phyloP scores from a whole-genome alignment of 2,888 invertebrate genomes.

The Tolmerus cingulatus region DNA sequence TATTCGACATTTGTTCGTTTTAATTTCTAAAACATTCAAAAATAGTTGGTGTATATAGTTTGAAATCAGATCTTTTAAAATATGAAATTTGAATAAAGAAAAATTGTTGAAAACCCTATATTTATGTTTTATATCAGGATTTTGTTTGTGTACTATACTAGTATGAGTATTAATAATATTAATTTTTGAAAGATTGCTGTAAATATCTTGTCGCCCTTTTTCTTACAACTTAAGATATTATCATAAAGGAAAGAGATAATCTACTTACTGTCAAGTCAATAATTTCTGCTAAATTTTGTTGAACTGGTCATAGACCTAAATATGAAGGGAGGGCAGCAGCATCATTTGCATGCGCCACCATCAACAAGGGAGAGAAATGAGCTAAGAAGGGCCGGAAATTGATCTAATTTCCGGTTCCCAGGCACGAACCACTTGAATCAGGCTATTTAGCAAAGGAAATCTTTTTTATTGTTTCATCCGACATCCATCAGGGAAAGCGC shows the following conservation, averaged over 20 bases:
- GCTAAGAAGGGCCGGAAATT: conserved; percentile 1
- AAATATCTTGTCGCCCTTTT: no score
- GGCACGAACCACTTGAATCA: conserved; percentile 1
- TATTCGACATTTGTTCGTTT: no score
- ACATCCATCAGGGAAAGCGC: conserved; percentile 4
- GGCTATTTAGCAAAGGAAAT: neutral
- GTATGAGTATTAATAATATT: no score
- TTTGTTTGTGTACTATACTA: no score
- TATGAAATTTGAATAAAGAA: no score
- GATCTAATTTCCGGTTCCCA: conserved; percentile 11
- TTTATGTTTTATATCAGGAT: no score
- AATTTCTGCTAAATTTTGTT: neutral
- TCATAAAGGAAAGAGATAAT: neutral
- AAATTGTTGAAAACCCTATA: no score
- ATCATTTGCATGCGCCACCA: neutral
- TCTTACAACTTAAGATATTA: neutral
- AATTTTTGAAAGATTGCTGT: no score
- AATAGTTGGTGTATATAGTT: no score
- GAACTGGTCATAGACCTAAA: neutral
- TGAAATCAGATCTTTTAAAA: no score
- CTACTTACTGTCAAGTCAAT: neutral
- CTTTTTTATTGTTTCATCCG: conserved; percentile 15
- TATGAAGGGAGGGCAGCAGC: neutral
- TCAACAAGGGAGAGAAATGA: neutral
- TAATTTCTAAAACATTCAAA: no score